These are phyloP conservation scores for Acanthornis magna DNA, from an alignment of 2,797 vertebrate genomes.

Conservation along the genomic window DNA sequence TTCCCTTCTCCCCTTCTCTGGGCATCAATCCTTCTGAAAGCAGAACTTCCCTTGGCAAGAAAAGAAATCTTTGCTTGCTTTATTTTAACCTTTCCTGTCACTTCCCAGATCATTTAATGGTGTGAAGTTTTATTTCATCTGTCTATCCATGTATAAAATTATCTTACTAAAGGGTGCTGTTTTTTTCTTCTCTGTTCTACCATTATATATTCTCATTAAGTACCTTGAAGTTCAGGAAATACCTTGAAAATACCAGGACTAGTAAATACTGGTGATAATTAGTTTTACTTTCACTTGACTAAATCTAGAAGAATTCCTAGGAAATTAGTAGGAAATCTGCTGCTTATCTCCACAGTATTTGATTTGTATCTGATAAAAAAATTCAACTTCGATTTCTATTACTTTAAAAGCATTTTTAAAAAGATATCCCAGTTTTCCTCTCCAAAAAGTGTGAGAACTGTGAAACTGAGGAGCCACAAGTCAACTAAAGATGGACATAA, in stretches of 20 bases:
- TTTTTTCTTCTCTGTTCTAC: not conserved
- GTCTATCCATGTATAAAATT: not conserved
- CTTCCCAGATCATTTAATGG: not conserved
- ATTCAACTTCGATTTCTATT: not conserved
- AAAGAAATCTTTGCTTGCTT: not conserved
- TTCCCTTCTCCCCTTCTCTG: not conserved
- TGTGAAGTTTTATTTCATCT: not conserved
- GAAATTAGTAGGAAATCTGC: not conserved
- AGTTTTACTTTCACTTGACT: not conserved
- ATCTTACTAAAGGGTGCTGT: not conserved
- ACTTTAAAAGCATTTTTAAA: not conserved
- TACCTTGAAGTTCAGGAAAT: not conserved
- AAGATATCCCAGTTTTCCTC: not conserved
- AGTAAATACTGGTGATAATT: not conserved
- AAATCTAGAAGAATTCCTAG: not conserved
- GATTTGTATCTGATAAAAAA: not conserved
- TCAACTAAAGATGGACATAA: constrained; percentile 9
- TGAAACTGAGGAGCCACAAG: not conserved
- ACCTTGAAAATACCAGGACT: not conserved
- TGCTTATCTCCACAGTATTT: not conserved
- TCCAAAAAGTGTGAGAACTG: not conserved
- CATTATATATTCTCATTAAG: not conserved
- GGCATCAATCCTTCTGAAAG: not conserved
- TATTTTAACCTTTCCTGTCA: not conserved
- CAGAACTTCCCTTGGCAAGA: not conserved